Base-by-base conservation (phyloP, 2,888 invertebrate genomes). In the Philonicus albiceps region DNA sequence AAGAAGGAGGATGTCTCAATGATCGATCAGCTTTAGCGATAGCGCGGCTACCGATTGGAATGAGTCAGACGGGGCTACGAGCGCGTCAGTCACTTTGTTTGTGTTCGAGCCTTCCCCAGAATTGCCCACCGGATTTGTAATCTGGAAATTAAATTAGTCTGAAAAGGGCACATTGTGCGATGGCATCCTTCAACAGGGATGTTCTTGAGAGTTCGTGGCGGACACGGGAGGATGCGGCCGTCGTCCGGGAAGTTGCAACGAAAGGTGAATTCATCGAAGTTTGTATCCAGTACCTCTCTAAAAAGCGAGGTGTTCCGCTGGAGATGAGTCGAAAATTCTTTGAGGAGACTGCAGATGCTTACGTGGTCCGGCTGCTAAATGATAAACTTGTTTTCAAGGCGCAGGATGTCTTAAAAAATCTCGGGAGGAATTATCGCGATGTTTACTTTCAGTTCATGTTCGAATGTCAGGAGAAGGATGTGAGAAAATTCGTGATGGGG, bases 401-500 rank as follows among this genome's bases (percentile, higher is more conserved):
- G 3, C 91, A 91, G 78, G 89, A 89, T 86, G 90, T 91, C 2
- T 87, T 91, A 0, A 89, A 88, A 19, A 91, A 92, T 89, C 90
- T 92, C 5, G 89, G 91, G 0, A 89, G 91, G 2, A 90, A 92
- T 87, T 90, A 91, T 0, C 90, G 90, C 87, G 90, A 90, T 75
- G 90, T 91, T 49, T 92, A 91, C 80, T 91, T 91, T 83, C 91
- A 92, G 86, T 92, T 95, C 74, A 95, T 95, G 19, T 91, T 93
- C 88, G 94, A 94, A 78, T 95, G 95, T 55, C 91, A 92, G 53
- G 93, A 95, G 88, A 93, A 93, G 88, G 93, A 93, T 40, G 92
- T 95, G 80, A 93, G 95, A 89, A 94, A 95, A 89, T 95, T 95
- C 89, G 93, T 96, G 88, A 94, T 95, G 22, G 94, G 94, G 81